Evolutionary conservation across 2,888 invertebrate genomes (phyloP).

Genomic region (Camponotus fellah): DNA sequence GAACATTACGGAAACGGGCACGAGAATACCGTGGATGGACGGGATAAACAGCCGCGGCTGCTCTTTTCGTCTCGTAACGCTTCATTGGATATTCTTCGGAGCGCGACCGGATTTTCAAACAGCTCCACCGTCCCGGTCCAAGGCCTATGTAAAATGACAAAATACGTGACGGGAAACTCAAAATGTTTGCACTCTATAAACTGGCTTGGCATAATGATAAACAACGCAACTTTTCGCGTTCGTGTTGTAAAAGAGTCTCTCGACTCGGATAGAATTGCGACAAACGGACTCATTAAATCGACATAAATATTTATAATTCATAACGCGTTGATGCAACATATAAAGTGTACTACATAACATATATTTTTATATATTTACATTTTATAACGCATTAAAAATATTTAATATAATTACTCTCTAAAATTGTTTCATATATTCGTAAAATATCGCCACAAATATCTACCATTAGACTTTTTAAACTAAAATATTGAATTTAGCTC

Average conservation of each 20-base stretch:
- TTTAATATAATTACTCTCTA: slow-evolving; percentile 9
- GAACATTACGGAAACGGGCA: slow-evolving; percentile 57
- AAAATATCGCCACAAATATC: background rate
- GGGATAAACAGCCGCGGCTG: slow-evolving; percentile 64
- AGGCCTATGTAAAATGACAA: slow-evolving; percentile 51
- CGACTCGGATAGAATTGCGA: background rate
- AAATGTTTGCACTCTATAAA: slow-evolving; percentile 39
- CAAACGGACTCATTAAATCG: slow-evolving; percentile 1
- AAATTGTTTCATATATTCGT: background rate
- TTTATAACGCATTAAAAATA: background rate
- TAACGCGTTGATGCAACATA: background rate
- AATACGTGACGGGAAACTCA: slow-evolving; percentile 57
- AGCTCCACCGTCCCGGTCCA: slow-evolving; percentile 32
- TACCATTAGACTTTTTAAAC: slow-evolving; percentile 1
- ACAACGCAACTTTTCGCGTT: slow-evolving; percentile 25
- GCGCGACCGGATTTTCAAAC: slow-evolving; percentile 62
- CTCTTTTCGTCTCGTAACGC: slow-evolving; percentile 41
- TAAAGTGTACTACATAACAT: background rate
- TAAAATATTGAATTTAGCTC: slow-evolving; percentile 46
- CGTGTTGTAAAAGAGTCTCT: background rate
- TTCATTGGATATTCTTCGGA: slow-evolving; percentile 69
- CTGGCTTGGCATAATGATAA: slow-evolving; percentile 2
- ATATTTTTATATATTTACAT: background rate
- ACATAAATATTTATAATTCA: background rate
- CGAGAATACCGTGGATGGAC: slow-evolving; percentile 50